Evolutionary conservation across 2,113 vertebrate genomes (phyloP).

Genomic region (Callocephalon fimbriatum): DNA sequence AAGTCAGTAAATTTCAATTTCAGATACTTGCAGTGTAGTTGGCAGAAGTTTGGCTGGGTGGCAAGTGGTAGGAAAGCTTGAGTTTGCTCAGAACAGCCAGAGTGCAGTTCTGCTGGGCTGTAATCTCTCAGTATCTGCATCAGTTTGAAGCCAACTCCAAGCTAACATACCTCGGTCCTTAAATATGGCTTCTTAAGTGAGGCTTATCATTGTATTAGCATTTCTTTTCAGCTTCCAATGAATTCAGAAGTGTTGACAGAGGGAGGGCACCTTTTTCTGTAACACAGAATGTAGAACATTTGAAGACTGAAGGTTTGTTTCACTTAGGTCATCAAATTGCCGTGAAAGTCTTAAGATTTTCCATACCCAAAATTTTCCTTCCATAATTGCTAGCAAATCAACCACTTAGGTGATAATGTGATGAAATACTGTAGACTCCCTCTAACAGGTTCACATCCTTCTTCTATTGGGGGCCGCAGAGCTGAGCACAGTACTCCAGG

Average conservation of each 20-base stretch:
- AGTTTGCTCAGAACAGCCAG: background rate
- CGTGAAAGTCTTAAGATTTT: background rate
- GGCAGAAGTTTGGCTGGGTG: background rate
- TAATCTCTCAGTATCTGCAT: background rate
- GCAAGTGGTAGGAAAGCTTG: rapidly evolving
- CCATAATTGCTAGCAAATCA: background rate
- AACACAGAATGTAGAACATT: background rate
- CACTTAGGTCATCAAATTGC: background rate
- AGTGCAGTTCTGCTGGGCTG: rapidly evolving
- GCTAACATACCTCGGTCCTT: background rate
- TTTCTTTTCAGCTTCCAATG: background rate
- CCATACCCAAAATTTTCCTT: background rate
- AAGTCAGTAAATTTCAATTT: background rate
- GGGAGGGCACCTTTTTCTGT: background rate
- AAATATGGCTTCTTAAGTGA: background rate
- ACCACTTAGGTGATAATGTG: background rate
- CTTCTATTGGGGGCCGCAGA: background rate
- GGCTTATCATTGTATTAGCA: background rate
- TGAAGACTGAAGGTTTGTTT: background rate
- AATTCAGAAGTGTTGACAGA: background rate
- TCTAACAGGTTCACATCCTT: background rate
- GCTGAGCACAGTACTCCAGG: background rate
- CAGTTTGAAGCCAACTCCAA: background rate
- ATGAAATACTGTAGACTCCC: background rate
- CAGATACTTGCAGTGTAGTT: background rate